Conservation (phyloP, 1,140 invertebrate species). For the Drosophila nigrodunni region DNA sequence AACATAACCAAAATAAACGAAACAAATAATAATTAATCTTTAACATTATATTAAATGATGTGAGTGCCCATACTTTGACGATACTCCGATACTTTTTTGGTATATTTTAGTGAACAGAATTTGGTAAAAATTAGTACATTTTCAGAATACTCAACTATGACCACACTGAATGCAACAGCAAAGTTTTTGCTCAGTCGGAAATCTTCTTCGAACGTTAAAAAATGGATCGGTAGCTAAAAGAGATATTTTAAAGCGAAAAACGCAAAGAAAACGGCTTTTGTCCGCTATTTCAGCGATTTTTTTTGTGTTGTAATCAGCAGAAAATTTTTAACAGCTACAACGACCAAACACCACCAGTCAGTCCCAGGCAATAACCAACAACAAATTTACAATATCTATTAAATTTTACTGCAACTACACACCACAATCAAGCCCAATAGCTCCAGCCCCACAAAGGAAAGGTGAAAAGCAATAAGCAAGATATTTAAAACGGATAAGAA, state of each 20-base stretch:
- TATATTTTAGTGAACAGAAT: neutral
- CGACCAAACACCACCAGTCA: conserved; percentile 67
- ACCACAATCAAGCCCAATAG: conserved; percentile 37
- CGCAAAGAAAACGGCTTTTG: conserved; percentile 85
- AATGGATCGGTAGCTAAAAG: conserved; percentile 85
- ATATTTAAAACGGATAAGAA: conserved; percentile 33
- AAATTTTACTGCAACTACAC: conserved; percentile 51
- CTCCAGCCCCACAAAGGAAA: conserved; percentile 49
- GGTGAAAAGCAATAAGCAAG: conserved; percentile 60
- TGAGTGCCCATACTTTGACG: too few relatives aligned
- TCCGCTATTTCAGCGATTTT: conserved; percentile 85
- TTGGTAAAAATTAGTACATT: neutral
- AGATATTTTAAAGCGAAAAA: conserved; percentile 80
- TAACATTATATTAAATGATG: neutral
- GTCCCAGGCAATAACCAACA: conserved; percentile 64
- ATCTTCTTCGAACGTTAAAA: conserved; percentile 84
- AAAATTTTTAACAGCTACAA: conserved; percentile 71
- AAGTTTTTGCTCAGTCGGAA: conserved; percentile 58
- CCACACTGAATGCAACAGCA: conserved; percentile 21
- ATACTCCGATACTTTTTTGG: neutral
- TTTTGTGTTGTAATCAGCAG: conserved; percentile 81
- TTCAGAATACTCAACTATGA: neutral
- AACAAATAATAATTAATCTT: neutral
- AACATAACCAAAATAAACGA: too few relatives aligned
- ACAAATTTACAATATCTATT: conserved; percentile 58